Conservation (phyloP, 2,113 vertebrate genomes). For the Vulpes vulpes region DNA sequence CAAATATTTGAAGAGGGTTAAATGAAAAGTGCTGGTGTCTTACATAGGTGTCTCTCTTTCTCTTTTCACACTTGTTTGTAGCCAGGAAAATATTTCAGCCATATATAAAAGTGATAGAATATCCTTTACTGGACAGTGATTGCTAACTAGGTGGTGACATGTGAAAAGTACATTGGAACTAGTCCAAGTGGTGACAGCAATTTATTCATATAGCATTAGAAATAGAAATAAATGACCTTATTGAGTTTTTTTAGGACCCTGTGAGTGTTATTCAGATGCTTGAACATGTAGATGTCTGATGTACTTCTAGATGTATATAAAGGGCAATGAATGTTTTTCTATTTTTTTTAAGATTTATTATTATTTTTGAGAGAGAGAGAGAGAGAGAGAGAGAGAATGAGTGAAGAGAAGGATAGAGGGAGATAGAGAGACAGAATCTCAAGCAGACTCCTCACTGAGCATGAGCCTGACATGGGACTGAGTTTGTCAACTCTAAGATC, state of each 20-base stretch:
- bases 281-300: not conserved
- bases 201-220: not conserved
- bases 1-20: conserved; percentile 27
- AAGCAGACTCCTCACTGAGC: not conserved
- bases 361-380: not conserved
- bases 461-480: not conserved
- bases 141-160: not conserved
- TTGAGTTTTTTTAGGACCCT: conserved; percentile 13
- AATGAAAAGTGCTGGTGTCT: not conserved
- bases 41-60: not conserved
- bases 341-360: not conserved
- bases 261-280: not conserved
- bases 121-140: not conserved
- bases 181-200: not conserved
- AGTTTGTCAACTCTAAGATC: not conserved
- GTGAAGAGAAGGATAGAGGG: not conserved
- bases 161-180: not conserved
- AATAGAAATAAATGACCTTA: conserved; percentile 22
- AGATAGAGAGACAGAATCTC: not conserved
- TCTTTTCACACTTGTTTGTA: not conserved
- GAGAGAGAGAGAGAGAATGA: not conserved
- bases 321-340: not conserved
- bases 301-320: not conserved
- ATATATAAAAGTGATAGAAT: not conserved
- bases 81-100: not conserved